Percentiles rank a stretch among this genome's conserved stretches.
Evolutionary conservation across 1,140 invertebrate genomes (phyloP).

Genomic region (Grapholita molesta): DNA sequence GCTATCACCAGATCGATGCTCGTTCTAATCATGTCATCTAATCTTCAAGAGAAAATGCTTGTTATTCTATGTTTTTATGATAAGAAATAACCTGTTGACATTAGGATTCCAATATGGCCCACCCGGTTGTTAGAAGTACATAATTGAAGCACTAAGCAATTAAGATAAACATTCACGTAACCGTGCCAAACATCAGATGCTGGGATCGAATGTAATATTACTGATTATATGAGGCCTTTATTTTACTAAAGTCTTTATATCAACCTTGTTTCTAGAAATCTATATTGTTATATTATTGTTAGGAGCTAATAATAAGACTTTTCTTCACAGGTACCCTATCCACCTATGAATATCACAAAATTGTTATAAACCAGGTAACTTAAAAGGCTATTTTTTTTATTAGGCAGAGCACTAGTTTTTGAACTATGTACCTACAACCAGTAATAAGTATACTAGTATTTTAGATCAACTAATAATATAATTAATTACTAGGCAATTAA

Average conservation of each 20-base stretch:
- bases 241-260: not conserved
- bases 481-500: no score
- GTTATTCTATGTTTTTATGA: slow-evolving; percentile 19
- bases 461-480: no score
- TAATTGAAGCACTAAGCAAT: not conserved
- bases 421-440: no score
- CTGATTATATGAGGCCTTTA: not conserved
- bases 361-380: slow-evolving; percentile 20
- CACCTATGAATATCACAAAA: not conserved
- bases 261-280: not conserved
- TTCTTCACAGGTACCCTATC: slow-evolving; percentile 6
- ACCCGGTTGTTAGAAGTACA: slow-evolving; percentile 24
- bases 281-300: not conserved
- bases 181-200: not conserved
- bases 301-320: slow-evolving; percentile 6
- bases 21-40: not conserved
- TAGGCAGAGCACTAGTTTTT: no score
- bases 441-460: no score
- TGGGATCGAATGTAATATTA: not conserved
- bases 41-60: not conserved
- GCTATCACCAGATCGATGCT: slow-evolving; percentile 11
- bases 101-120: slow-evolving; percentile 60
- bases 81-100: slow-evolving; percentile 42
- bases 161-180: slow-evolving; percentile 14
- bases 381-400: not conserved